phyloP scores from a whole-genome alignment of 2,797 vertebrate species.

The Arnoldichthys spilopterus region DNA sequence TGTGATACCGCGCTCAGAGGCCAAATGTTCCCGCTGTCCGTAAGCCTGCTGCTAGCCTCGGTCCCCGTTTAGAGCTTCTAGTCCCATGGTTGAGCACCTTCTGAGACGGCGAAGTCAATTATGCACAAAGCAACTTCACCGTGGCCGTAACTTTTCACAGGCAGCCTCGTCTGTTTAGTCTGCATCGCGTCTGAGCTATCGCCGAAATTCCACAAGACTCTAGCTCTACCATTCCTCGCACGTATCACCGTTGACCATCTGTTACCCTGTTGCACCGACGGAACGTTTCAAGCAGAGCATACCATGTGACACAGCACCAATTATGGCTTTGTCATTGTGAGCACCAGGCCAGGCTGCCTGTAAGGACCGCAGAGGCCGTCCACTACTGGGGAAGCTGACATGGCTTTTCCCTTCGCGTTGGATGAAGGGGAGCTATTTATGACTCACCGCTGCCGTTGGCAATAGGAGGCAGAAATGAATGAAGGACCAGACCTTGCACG shows the following conservation, averaged over 20 bases:
- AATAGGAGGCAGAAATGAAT: constrained; percentile 30
- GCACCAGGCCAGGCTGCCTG: constrained; percentile 60
- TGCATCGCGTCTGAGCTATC: constrained; percentile 4
- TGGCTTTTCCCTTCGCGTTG: constrained; percentile 25
- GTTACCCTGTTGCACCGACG: neutral
- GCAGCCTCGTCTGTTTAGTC: neutral
- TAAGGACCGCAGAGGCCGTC: constrained; percentile 38
- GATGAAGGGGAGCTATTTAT: constrained; percentile 29
- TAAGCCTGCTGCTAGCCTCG: neutral
- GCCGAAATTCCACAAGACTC: neutral
- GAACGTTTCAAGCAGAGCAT: neutral
- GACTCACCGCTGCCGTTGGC: constrained; percentile 33
- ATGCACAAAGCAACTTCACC: neutral
- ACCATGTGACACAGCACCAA: neutral
- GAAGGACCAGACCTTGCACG: constrained; percentile 51
- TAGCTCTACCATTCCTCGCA: neutral
- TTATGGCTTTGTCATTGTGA: neutral
- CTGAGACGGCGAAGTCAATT: constrained; percentile 1
- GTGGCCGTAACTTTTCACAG: neutral
- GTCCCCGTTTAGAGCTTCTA: neutral
- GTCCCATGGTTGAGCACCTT: constrained; percentile 20
- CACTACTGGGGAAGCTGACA: constrained; percentile 41
- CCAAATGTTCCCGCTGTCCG: constrained; percentile 63
- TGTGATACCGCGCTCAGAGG: constrained; percentile 57
- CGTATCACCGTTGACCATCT: neutral